A percentile compares a stretch with the other conserved stretches of the same genome.
Conservation (phyloP, 2,888 invertebrate genomes). For the Eretmocerus hayati region DNA sequence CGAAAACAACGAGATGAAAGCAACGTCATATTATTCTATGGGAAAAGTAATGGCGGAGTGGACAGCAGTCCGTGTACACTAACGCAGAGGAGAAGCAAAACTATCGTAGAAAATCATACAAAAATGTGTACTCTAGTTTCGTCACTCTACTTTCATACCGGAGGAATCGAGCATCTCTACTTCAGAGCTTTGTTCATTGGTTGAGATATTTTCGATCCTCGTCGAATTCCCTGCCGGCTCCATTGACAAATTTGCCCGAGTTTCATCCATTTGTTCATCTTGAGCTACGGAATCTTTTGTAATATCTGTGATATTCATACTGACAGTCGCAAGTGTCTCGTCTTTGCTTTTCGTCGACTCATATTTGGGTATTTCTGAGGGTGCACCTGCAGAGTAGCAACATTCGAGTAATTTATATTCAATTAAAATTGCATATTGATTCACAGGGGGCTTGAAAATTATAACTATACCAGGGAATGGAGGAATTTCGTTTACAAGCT, state of each 20-base stretch:
- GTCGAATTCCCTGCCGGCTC: conserved; percentile 40
- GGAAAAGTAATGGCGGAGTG: too few relatives aligned
- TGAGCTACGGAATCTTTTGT: conserved; percentile 27
- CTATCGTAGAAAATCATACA: too few relatives aligned
- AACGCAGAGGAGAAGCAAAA: too few relatives aligned
- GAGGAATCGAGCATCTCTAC: conserved; percentile 48
- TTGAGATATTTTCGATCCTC: conserved; percentile 40
- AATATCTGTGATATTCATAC: conserved; percentile 29
- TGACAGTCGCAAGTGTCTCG: conserved; percentile 24
- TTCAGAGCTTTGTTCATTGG: conserved; percentile 42
- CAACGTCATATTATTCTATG: too few relatives aligned
- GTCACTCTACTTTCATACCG: conserved; percentile 41
- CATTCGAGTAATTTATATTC: too few relatives aligned
- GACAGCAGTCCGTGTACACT: too few relatives aligned
- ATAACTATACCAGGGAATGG: conserved; percentile 52
- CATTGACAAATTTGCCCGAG: conserved; percentile 41
- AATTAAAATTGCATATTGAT: not conserved
- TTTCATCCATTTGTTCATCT: conserved; percentile 37
- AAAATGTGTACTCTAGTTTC: conserved; percentile 9
- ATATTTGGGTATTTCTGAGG: conserved; percentile 45
- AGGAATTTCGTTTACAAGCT: conserved; percentile 57
- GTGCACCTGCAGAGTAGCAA: too few relatives aligned
- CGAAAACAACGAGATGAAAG: too few relatives aligned
- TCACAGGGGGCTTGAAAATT: conserved; percentile 1
- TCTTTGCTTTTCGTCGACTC: conserved; percentile 20